These are phyloP conservation scores for Acrocephalus scirpaceus DNA, from an alignment of 2,797 vertebrate genomes.

Conservation along the genomic window DNA sequence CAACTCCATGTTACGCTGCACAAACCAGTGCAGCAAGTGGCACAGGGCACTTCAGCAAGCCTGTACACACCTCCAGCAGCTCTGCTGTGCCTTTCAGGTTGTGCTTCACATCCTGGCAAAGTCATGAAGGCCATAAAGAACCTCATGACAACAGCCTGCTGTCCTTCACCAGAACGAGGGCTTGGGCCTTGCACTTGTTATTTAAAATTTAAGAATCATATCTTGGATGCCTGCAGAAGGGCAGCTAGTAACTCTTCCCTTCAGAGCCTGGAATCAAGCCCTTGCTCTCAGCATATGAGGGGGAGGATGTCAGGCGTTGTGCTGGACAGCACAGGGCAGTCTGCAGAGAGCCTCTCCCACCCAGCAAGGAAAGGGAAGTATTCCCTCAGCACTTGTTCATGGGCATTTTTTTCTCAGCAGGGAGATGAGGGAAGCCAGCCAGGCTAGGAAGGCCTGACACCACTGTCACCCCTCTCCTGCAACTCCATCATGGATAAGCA, in stretches of 20 bases:
- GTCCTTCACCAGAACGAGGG: background rate
- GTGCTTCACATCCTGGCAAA: background rate
- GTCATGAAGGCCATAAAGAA: background rate
- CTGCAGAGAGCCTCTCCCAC: background rate
- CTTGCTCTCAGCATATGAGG: fast-evolving
- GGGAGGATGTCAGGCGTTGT: background rate
- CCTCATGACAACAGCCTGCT: background rate
- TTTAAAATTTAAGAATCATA: background rate
- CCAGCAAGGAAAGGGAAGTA: background rate
- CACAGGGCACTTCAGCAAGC: background rate
- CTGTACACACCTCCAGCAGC: background rate
- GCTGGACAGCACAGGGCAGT: background rate
- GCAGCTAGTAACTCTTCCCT: background rate
- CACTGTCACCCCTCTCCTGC: background rate
- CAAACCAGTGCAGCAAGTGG: background rate
- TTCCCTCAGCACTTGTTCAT: background rate
- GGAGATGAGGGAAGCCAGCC: background rate
- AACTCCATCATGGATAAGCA: background rate
- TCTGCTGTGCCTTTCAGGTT: background rate
- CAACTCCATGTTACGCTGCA: fast-evolving
- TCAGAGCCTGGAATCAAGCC: background rate
- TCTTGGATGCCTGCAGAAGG: background rate
- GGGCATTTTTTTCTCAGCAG: background rate
- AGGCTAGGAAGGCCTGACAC: background rate
- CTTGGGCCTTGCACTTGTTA: background rate